Evolutionary conservation across 2,888 invertebrate genomes (phyloP).

Genomic region (Apotomis turbidana): DNA sequence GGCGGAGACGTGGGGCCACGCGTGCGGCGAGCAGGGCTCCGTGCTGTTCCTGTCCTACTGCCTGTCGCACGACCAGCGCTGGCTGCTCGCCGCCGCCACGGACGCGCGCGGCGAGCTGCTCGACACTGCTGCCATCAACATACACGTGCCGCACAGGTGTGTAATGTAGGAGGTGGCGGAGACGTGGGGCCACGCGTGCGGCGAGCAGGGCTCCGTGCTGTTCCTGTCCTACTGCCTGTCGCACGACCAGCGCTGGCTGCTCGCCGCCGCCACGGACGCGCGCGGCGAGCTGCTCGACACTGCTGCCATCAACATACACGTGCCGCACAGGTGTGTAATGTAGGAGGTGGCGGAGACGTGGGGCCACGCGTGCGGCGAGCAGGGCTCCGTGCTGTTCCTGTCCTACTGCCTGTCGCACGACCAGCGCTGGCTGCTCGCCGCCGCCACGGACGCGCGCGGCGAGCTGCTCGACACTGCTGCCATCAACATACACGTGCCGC

Average conservation of each 20-base stretch:
- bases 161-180: conserved; percentile 89
- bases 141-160: conserved; percentile 94
- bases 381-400: conserved; percentile 94
- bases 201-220: conserved; percentile 91
- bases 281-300: conserved; percentile 97
- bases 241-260: conserved; percentile 97
- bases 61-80: conserved; percentile 98
- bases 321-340: conserved; percentile 88
- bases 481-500: conserved; percentile 98
- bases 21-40: conserved; percentile 86
- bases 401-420: conserved; percentile 99
- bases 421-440: conserved; percentile 97
- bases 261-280: conserved; percentile 97
- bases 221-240: conserved; percentile 98
- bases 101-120: conserved; percentile 98
- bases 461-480: conserved; percentile 96
- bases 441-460: conserved; percentile 97
- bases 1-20: conserved; percentile 90
- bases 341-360: conserved; percentile 93
- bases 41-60: conserved; percentile 98
- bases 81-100: conserved; percentile 96
- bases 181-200: conserved; percentile 87
- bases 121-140: conserved; percentile 97
- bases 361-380: conserved; percentile 84
- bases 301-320: conserved; percentile 96